Evolutionary conservation across 2,888 invertebrate genomes (phyloP), one percentile per base, ranked within the genome.

Genomic region (Yponomeuta malinellus): DNA sequence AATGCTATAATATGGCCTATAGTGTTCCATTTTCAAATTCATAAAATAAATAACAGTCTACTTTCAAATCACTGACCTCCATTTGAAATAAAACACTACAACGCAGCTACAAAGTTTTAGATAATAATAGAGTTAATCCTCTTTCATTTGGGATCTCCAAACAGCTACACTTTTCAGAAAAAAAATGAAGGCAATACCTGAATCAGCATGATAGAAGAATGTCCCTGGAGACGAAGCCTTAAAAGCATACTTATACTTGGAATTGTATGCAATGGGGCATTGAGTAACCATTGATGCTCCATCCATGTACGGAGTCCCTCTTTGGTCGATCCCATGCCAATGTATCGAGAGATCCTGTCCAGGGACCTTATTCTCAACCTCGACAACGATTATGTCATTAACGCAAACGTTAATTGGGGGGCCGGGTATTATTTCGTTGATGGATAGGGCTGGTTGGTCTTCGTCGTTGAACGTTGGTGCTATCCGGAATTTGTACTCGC

Each of bases 221-320:
- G 95, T 96, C 29, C 96, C 96, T 1, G 95, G 92, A 0, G 93
- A 83, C 0, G 94, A 93, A 0, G 95, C 96, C 66, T 94, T 90
- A 78, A 96, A 96, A 73, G 94, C 94, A 78, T 96, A 96, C 78
- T 95, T 94, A 78, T 95, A 96, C 0, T 93, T 94, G 2, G 94
- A 93, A 73, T 94, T 94, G 77, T 94, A 94, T 0, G 92, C 85
- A 74, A 96, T 95, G 0, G 96, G 95, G 76, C 96, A 96, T 79
- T 96, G 96, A 0, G 96, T 95, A n/a, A 96, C 89, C 93, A 95
- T 93, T 0, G 96, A 95, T 4, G 95, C 95, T 1, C 96, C 96
- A 76, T 96, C 96, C 95, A 96, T 96, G 77, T 93, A 94, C 0
- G 95, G 95, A 2, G 95, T 93, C 48, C 93, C 93, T 77, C 92